Base-by-base conservation (phyloP, 2,797 vertebrate species). In the Oreonectes daqikongensis region DNA sequence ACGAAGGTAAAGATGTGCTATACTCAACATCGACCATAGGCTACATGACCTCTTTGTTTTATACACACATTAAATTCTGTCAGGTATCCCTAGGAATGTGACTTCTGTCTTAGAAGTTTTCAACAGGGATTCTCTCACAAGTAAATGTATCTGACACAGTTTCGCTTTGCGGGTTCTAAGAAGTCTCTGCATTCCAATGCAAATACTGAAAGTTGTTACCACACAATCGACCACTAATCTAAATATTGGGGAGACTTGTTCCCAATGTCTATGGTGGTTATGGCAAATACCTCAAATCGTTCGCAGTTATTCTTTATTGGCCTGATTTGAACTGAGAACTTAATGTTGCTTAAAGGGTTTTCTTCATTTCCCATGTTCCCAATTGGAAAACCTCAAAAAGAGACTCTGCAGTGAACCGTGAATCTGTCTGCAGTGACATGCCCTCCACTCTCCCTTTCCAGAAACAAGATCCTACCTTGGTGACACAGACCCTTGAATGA, bases 401-500 rank as follows among this genome's bases (percentile, higher is more conserved):
- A 65, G 20, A n/a, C 63, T 57, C 26, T 22, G 30, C 46, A 63
- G 67, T 53, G 44, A 70, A 69, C 55, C 9, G 5, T 77, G 67
- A 70, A 70, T 24, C 5, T 71, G 30, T 71, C 65, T 77, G 70
- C 48, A 35, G 28, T 65, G 59, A 77, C 78, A 81, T 77, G 66
- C 61, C 66, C 66, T 77, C 68, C 60, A 32, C 66, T 63, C 50
- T 69, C 65, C 69, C 79, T 66, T 71, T 77, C 73, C 66, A 79
- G 69, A 82, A 84, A 80, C 67, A 75, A 20, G 46, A 80, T 78
- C 63, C 24, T 40, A 72, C 74, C 73, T 68, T 65, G 68, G 79
- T 69, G 70, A 80, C 78, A 82, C 69, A 78, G 69, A 69, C 57
- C 24, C 63, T 76, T 76, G 66, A 70, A 55, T 60, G 10, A 77